phyloP scores from a whole-genome alignment of 64 coral and sea anemone genomes.

The Dendronephthya gigantea region DNA sequence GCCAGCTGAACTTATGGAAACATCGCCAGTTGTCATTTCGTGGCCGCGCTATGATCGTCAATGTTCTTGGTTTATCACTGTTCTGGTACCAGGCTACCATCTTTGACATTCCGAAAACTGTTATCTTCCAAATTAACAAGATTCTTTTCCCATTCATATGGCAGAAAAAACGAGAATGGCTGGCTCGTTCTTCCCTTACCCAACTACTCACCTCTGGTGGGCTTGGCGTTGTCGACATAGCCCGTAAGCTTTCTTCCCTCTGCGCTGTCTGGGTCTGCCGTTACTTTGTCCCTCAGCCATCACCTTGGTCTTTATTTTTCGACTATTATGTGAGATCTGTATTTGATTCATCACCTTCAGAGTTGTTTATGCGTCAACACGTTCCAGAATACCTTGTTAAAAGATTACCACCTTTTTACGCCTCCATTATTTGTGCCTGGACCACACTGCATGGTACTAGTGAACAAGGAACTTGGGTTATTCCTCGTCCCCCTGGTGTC shows the following conservation, averaged over 20 bases:
- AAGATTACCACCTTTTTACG: background rate
- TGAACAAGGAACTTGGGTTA: background rate
- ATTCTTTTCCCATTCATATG: too few relatives aligned
- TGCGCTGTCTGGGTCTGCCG: background rate
- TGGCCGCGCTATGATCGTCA: background rate
- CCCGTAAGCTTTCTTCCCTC: background rate
- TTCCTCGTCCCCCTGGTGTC: background rate
- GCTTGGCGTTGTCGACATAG: background rate
- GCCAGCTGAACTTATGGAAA: too few relatives aligned
- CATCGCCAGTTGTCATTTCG: too few relatives aligned
- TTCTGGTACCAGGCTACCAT: background rate
- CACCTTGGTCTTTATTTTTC: background rate
- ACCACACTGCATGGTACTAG: background rate
- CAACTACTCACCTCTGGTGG: background rate
- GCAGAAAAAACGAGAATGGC: too few relatives aligned
- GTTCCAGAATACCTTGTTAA: background rate
- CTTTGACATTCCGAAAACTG: background rate
- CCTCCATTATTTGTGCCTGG: background rate
- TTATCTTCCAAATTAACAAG: background rate
- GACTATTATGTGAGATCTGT: background rate
- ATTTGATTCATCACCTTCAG: background rate
- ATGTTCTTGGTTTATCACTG: background rate
- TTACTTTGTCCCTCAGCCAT: background rate
- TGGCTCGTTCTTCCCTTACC: too few relatives aligned
- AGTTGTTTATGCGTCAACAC: background rate